A percentile compares a stretch with the other conserved stretches of the same genome.
phyloP scores from a whole-genome alignment of 2,888 invertebrate genomes.

The Tenthredo scrophulariae region DNA sequence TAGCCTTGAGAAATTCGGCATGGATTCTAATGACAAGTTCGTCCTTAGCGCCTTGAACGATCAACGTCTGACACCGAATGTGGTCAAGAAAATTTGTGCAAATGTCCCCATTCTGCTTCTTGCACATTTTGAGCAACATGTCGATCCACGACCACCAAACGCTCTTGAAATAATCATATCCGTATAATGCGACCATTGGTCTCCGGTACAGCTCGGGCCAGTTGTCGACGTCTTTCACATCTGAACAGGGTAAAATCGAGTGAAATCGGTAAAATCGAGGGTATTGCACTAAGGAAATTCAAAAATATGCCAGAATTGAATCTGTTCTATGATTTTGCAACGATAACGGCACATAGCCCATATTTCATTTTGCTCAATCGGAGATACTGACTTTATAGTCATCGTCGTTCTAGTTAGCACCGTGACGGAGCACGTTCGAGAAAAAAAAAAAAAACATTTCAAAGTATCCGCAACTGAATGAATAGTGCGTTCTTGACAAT shows the following conservation, averaged over 20 bases:
- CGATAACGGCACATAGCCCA: too few relatives aligned
- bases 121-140: conserved; percentile 80
- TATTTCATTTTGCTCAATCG: too few relatives aligned
- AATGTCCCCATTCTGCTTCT: conserved; percentile 84
- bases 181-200: conserved; percentile 86
- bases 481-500: not conserved
- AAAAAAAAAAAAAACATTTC: too few relatives aligned
- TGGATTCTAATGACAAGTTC: conserved; percentile 87
- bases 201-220: conserved; percentile 88
- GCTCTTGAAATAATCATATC: conserved; percentile 83
- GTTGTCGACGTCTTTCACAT: conserved; percentile 83
- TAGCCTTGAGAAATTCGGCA: conserved; percentile 83
- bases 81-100: conserved; percentile 83
- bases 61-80: conserved; percentile 87
- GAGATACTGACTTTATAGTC: too few relatives aligned
- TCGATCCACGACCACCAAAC: conserved; percentile 88
- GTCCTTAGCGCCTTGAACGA: conserved; percentile 90
- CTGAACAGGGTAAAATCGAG: conserved; percentile 74
- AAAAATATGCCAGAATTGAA: too few relatives aligned
- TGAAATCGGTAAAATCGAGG: not conserved
- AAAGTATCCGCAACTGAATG: not conserved
- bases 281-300: too few relatives aligned
- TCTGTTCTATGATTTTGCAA: too few relatives aligned
- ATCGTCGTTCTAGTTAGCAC: too few relatives aligned
- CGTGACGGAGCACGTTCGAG: too few relatives aligned